Conservation (phyloP, 2,888 invertebrate species). For the Melikaiella ostensackeni region DNA sequence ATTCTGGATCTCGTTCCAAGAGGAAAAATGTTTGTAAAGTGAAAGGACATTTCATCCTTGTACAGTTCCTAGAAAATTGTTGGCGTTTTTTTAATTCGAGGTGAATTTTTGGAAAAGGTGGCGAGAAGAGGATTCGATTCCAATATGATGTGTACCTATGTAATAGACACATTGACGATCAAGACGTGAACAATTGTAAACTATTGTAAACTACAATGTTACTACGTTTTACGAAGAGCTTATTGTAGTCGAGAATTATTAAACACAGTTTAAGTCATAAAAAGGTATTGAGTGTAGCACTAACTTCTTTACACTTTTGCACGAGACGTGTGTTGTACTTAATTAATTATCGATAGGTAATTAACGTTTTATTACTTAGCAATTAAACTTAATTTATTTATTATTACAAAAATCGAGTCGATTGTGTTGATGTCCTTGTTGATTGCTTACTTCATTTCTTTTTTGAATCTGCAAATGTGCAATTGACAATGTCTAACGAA, state of each 20-base stretch:
- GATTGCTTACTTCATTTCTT: slow-evolving; percentile 47
- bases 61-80: slow-evolving; percentile 5
- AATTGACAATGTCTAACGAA: slow-evolving; percentile 36
- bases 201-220: slow-evolving; percentile 77
- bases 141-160: slow-evolving; percentile 70
- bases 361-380: slow-evolving; percentile 76
- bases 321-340: slow-evolving; percentile 77
- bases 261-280: slow-evolving; percentile 72
- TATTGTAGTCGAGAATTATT: slow-evolving; percentile 77
- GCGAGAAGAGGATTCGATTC: slow-evolving; percentile 62
- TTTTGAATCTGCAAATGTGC: slow-evolving; percentile 37
- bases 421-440: slow-evolving; percentile 68
- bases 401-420: slow-evolving; percentile 65
- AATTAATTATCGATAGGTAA: slow-evolving; percentile 74
- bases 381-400: slow-evolving; percentile 76
- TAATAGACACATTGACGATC: slow-evolving; percentile 70
- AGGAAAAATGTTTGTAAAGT: neutral
- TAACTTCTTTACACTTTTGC: slow-evolving; percentile 77
- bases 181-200: slow-evolving; percentile 74
- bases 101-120: neutral
- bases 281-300: slow-evolving; percentile 76
- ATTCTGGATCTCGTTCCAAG: neutral
- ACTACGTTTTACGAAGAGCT: slow-evolving; percentile 78
- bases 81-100: neutral
- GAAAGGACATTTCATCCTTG: slow-evolving; percentile 11